phyloP scores from a whole-genome alignment of 1,140 invertebrate genomes.

The honey bee (Apis mellifera) region Amel_HAv3.1 CM009935.2:7313001-7313500 shows the following conservation, averaged over 20 bases:
- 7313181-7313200: slow-evolving; percentile 45
- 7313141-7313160: neutral
- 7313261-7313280: slow-evolving; percentile 52
- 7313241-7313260: slow-evolving; percentile 51
- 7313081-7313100: slow-evolving; percentile 15
- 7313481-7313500: too few species aligned
- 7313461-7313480: neutral
- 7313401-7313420: slow-evolving; percentile 3
- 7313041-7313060: slow-evolving; percentile 29
- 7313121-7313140: neutral
- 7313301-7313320: slow-evolving; percentile 43
- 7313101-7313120: slow-evolving; percentile 1
- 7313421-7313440: neutral
- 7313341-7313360: slow-evolving; percentile 38
- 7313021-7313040: slow-evolving; percentile 3
- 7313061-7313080: slow-evolving; percentile 16
- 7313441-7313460: neutral
- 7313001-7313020: slow-evolving; percentile 9
- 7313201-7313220: slow-evolving; percentile 57
- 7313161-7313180: slow-evolving; percentile 59
- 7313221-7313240: slow-evolving; percentile 43
- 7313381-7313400: slow-evolving; percentile 5
- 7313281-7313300: slow-evolving; percentile 40
- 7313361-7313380: neutral
- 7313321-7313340: slow-evolving; percentile 55